These are phyloP conservation scores for Tuberolachnus salignus DNA, from an alignment of 2,888 invertebrate genomes.

Conservation along the genomic window DNA sequence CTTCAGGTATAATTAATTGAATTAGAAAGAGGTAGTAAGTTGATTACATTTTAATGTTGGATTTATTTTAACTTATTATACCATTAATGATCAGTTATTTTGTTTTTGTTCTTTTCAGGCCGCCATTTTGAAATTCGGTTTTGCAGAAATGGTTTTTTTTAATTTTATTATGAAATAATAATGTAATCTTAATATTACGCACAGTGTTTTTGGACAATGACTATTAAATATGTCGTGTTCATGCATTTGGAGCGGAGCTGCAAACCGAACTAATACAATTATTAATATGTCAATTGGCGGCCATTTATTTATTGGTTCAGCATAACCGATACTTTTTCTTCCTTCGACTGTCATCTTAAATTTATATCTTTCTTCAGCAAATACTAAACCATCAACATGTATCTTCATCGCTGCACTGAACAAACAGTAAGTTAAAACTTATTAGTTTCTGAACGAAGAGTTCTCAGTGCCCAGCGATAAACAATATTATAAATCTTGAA, in stretches of 20 bases:
- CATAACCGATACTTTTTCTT: conserved; percentile 48
- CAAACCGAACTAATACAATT: conserved; percentile 55
- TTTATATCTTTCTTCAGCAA: conserved; percentile 36
- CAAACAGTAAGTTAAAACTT: conserved; percentile 53
- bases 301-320: conserved; percentile 53
- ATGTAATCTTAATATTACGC: conserved; percentile 47
- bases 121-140: conserved; percentile 56
- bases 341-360: conserved; percentile 29
- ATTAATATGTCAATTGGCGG: conserved; percentile 55
- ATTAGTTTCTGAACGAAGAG: conserved; percentile 55
- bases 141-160: conserved; percentile 54
- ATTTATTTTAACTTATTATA: conserved; percentile 42
- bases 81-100: conserved; percentile 46
- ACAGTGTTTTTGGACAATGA: conserved; percentile 54
- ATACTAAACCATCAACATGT: conserved; percentile 52
- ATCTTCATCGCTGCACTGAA: conserved; percentile 56
- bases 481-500: conserved; percentile 46
- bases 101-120: conserved; percentile 55
- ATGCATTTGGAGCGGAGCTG: conserved; percentile 52
- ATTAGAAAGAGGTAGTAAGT: conserved; percentile 19
- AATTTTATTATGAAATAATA: conserved; percentile 49
- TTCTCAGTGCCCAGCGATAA: conserved; percentile 55
- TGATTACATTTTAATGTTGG: conserved; percentile 14
- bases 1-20: conserved; percentile 58
- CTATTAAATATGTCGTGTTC: conserved; percentile 50